Base-by-base conservation (phyloP, 37 sponge, comb jelly and placozoan genomes). In the Petrosia ficiformis region DNA sequence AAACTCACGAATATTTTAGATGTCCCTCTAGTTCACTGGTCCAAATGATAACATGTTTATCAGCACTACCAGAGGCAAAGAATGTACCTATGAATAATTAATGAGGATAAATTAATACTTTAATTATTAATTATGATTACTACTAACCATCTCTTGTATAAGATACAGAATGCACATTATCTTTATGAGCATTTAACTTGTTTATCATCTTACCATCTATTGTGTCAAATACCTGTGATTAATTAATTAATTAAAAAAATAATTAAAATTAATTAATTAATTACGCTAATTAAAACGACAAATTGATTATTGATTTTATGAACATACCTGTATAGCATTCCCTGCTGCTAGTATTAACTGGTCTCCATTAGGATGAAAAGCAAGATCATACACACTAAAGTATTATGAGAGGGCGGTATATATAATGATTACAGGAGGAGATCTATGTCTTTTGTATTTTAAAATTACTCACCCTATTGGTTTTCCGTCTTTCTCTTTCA, bases 21-120 rank as follows among this genome's bases (percentile, higher is more conserved):
- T 85, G 60, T 5, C 98, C 98, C 34, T 89, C 88, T 28, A 84
- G 67, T 22, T 44, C 39, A 32, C 86, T 74, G 16, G 59, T 79
- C 98, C 98, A 97, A 8, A 97, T 83, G 64, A 97, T 89, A 0
- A 97, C 98, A 21, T 73, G 69, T 74, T 94, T 94, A 70, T 97
- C 98, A 37, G 95, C 90, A 16, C 98, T 90, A 16, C 98, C 98
- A 56, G 93, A 89, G 6, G 80, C 93, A 80, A 96, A 76, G 19
- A 26, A 21, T 29, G 73, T 37, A 19, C 90, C 86, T 87, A 48
- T 25, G 56, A n/a, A 72, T 22, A 72, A n/a, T 44, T 41, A 72
- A 29, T 41, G 29, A 33, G n/a, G 54, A 22, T n/a, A 4, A 72
- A 42, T 22, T 21, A 28, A 39, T 43, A 72, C 29, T 44, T 19